Conservation (phyloP, 1,140 invertebrate species). For the Hypsibius dujardini region DNA sequence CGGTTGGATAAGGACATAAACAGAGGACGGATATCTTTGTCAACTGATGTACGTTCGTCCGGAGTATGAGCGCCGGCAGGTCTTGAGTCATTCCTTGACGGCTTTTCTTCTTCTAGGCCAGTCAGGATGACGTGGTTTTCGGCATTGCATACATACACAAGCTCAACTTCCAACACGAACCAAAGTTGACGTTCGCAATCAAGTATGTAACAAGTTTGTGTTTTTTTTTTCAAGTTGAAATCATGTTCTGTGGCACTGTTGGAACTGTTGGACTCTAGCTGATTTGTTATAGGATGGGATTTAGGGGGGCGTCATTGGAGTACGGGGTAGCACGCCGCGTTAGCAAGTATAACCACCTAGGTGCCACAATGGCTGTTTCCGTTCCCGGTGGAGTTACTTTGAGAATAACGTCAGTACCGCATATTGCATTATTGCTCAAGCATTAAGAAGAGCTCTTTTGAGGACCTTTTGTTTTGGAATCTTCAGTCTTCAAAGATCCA, state of each 20-base stretch:
- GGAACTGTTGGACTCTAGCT: no score
- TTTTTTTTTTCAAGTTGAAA: no score
- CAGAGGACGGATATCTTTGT: background rate
- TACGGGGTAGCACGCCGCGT: background rate
- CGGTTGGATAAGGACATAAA: slow-evolving; percentile 2
- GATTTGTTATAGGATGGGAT: background rate
- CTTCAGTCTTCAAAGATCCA: slow-evolving; percentile 56
- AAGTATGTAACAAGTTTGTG: no score
- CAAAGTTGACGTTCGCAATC: slow-evolving; percentile 54
- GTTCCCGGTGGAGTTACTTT: slow-evolving; percentile 66
- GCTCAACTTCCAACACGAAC: slow-evolving; percentile 51
- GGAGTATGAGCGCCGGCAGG: no score
- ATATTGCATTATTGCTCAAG: background rate
- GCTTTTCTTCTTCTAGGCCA: slow-evolving; percentile 1
- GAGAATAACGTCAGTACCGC: slow-evolving; percentile 54
- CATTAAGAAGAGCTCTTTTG: slow-evolving; percentile 26
- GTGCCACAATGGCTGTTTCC: slow-evolving; percentile 62
- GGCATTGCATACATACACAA: background rate
- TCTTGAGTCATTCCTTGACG: no score
- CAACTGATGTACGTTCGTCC: slow-evolving; percentile 1
- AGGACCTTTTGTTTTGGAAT: background rate
- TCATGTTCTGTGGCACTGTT: no score
- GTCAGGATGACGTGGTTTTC: slow-evolving; percentile 8
- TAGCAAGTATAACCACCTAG: slow-evolving; percentile 33
- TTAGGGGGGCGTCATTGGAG: background rate